phyloP scores from a whole-genome alignment of 2,113 vertebrate genomes.

The Trichomycterus rosablanca region DNA sequence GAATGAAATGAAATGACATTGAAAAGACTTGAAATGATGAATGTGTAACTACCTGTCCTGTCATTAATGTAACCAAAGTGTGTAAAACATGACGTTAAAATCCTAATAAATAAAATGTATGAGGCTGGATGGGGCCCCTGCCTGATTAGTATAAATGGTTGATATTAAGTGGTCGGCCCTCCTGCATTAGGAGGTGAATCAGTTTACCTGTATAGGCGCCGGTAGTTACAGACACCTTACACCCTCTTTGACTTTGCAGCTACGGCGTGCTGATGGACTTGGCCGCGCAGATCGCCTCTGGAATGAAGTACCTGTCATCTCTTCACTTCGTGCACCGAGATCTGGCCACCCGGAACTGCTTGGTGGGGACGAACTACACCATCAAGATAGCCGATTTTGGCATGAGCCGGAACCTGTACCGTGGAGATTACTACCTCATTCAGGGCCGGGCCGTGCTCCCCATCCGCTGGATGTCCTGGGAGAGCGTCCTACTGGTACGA shows the following conservation, averaged over 20 bases:
- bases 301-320: constrained; percentile 95
- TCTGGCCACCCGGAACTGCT: constrained; percentile 92
- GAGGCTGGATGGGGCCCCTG: too few relatives aligned
- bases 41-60: too few relatives aligned
- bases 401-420: constrained; percentile 97
- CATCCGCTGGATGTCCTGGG: constrained; percentile 99
- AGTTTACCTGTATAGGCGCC: too few relatives aligned
- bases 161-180: too few relatives aligned
- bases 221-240: too few relatives aligned
- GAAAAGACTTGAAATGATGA: too few relatives aligned
- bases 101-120: too few relatives aligned
- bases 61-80: too few relatives aligned
- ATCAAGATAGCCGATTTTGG: constrained; percentile 98
- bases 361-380: constrained; percentile 88
- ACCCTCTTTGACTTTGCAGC: constrained; percentile 54
- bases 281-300: constrained; percentile 88
- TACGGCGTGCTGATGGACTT: constrained; percentile 78
- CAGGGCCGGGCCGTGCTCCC: constrained; percentile 95
- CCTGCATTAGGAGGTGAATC: too few relatives aligned
- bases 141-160: too few relatives aligned
- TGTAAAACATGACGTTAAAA: too few relatives aligned
- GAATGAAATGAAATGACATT: too few relatives aligned
- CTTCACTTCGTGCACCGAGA: constrained; percentile 97
- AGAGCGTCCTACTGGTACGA: constrained; percentile 89
- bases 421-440: constrained; percentile 94